phyloP scores from a whole-genome alignment of 2,113 vertebrate genomes.

The Chamaetylas fuelleborni region DNA sequence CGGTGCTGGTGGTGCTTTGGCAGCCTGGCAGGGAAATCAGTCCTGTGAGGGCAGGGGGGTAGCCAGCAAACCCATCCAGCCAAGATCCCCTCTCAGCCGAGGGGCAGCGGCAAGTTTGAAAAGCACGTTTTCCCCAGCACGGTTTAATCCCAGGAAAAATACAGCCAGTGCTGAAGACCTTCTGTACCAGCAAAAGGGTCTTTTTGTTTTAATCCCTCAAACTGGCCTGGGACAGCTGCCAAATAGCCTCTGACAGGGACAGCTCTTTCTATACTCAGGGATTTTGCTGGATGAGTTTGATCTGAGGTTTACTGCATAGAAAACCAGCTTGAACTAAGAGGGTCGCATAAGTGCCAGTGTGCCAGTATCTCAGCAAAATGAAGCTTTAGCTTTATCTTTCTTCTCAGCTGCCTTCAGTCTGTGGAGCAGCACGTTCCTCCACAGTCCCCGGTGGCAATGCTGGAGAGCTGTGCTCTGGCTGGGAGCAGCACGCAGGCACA shows the following conservation, averaged over 20 bases:
- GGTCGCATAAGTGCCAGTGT: neutral
- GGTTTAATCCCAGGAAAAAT: neutral
- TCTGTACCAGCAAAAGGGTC: neutral
- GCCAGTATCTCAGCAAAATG: neutral
- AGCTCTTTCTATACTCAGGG: neutral
- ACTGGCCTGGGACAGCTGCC: neutral
- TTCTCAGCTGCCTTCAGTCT: neutral
- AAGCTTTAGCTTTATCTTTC: neutral
- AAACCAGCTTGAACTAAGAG: neutral
- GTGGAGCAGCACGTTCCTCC: rapidly evolving
- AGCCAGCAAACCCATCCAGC: rapidly evolving
- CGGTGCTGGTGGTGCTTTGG: neutral
- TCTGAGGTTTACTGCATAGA: neutral
- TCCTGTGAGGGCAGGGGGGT: neutral
- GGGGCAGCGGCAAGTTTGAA: neutral
- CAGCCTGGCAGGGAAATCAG: neutral
- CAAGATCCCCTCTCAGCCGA: neutral
- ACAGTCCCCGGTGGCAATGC: neutral
- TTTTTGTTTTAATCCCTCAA: neutral
- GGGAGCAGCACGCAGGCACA: neutral
- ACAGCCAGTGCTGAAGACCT: rapidly evolving
- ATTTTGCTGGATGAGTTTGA: neutral
- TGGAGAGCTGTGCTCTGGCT: neutral
- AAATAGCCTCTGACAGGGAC: neutral
- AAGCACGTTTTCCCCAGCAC: neutral